Evolutionary conservation across 2,113 vertebrate genomes (phyloP).

Genomic region (Campylomormyrus numenius): DNA sequence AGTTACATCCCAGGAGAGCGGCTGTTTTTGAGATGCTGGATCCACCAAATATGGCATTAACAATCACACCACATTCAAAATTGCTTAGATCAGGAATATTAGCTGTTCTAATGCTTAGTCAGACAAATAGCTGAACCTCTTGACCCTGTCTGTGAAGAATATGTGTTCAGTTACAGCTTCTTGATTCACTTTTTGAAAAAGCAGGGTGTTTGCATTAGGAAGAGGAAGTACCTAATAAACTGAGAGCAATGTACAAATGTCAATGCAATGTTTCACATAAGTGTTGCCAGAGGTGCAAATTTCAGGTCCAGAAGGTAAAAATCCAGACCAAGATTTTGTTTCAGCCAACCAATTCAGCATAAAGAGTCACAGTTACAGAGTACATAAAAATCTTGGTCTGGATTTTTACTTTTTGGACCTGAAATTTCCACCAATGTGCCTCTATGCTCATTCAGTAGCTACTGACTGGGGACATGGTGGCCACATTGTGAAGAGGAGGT

Average conservation of each 20-base stretch:
- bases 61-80: not conserved
- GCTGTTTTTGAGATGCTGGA: not conserved
- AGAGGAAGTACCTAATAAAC: not conserved
- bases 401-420: no score
- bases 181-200: not conserved
- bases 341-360: no score
- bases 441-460: not conserved
- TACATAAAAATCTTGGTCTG: no score
- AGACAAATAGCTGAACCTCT: not conserved
- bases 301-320: no score
- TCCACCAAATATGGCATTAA: not conserved
- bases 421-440: no score
- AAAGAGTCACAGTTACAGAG: no score
- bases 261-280: not conserved
- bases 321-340: no score
- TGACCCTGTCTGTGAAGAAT: not conserved
- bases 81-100: not conserved
- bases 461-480: not conserved
- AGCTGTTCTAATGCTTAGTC: not conserved
- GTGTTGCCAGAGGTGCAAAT: not conserved
- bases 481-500: not conserved
- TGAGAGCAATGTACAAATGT: not conserved
- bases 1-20: not conserved
- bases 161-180: not conserved
- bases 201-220: not conserved